Conservation (phyloP, 1,140 invertebrate genomes). For the Aethina tumida region DNA sequence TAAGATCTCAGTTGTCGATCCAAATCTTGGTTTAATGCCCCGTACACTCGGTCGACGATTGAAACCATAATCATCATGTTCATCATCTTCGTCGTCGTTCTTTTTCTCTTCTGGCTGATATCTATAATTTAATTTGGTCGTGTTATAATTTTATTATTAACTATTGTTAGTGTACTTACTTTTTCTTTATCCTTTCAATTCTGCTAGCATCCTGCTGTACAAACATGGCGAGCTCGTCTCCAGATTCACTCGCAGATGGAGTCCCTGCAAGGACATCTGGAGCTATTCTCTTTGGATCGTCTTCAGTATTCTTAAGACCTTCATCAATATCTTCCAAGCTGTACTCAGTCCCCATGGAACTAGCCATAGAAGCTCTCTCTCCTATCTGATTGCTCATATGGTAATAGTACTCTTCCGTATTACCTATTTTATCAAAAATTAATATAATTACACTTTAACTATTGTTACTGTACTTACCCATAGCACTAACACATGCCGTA, state of each 20-base stretch:
- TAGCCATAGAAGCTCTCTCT: constrained; percentile 40
- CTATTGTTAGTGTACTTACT: constrained; percentile 43
- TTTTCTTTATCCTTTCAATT: constrained; percentile 68
- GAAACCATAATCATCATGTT: constrained; percentile 82
- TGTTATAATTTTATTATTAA: neutral
- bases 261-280: constrained; percentile 72
- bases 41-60: constrained; percentile 76
- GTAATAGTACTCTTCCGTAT: constrained; percentile 56
- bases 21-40: constrained; percentile 61
- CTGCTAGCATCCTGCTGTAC: constrained; percentile 72
- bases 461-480: no score
- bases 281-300: constrained; percentile 41
- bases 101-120: constrained; percentile 18
- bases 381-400: constrained; percentile 37
- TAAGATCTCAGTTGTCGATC: constrained; percentile 69
- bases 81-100: constrained; percentile 61
- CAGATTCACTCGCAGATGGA: constrained; percentile 36
- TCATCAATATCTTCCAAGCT: constrained; percentile 58
- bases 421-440: no score
- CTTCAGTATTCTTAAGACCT: constrained; percentile 38
- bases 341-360: constrained; percentile 45
- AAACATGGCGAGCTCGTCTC: constrained; percentile 73
- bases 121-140: constrained; percentile 1
- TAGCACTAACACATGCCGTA: constrained; percentile 57
- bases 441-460: no score